Base-by-base conservation (phyloP, 2,888 invertebrate genomes). In the Lepidocyrtoides sp. region DNA sequence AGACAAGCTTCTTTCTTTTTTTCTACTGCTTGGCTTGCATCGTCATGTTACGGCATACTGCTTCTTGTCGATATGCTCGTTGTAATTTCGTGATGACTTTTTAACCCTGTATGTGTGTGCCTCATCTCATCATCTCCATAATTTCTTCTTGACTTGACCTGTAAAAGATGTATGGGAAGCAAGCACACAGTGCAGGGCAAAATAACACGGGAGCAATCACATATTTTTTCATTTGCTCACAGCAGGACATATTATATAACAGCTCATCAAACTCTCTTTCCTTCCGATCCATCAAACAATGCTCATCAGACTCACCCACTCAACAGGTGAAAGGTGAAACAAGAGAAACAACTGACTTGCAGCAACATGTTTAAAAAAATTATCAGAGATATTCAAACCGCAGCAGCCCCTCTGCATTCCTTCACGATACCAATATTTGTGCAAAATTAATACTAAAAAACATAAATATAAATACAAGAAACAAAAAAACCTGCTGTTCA, bases 141-240 rank as follows among this genome's bases (percentile, higher is more conserved):
- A 32, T 29, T 36, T 69, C 26, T 8, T n/a, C 10, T 57, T 3
- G 0, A 66, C 32, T 14, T 66, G 2, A 32, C n/a, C n/a, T 66
- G 29, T 72, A 48, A 72, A 72, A 26, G 72, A 72, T 44, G 26
- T 23, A 72, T 44, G 23, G 44, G 48, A 48, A 72, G 23, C 72
- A 44, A n/a, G n/a, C n/a, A n/a, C n/a, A n/a, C n/a, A n/a, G n/a
- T n/a, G n/a, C 48, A 48, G 5, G 48, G 17, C 29, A 51, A 29
- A 29, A n/a, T 29, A 54, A 57, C 32, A 79, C 51, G 79, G 84
- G 51, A 87, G 79, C 81, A 88, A 69, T 88, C 79, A 66, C 44
- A 81, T 88, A 88, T n/a, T n/a, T 82, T 41, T 66, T 88, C 81
- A 88, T 88, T 88, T 81, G 41, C 57, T 81, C 88, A 54, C 88